Base-by-base conservation (phyloP, 2,888 invertebrate species). In the Drosophila paramelanica region DNA sequence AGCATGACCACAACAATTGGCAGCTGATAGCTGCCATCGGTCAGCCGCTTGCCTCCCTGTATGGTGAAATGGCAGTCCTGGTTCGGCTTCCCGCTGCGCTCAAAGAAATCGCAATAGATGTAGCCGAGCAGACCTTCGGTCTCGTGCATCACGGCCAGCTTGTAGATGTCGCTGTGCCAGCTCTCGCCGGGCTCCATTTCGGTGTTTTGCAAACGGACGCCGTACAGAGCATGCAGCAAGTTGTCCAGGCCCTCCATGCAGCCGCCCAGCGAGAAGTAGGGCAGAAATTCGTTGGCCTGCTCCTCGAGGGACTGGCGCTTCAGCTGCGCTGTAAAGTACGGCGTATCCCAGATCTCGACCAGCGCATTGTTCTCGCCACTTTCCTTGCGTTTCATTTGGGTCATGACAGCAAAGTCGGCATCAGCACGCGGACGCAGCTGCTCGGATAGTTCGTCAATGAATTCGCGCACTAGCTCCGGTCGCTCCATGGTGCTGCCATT, bases 21-120 rank as follows among this genome's bases (percentile, higher is more conserved):
- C 89, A 95, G 94, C 94, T 98, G 98, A 90, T 98, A 99, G 14
- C 94, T 93, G 2, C 97, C 97, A 90, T 97, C 96, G 0, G 95
- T 90, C 66, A 96, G 91, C 65, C 94, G 92, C 91, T 97, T 96
- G 6, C 99, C 99, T 10, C 99, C 99, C 90, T 96, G 96, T 79
- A 99, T 98, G 0, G 99, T 99, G 93, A 98, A 99, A 92, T 99
- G 99, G 89, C 99, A 99, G 92, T 99, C 99, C 93, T 98, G 98
- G 92, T 97, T 96, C 5, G 97, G 97, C 93, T 99, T 99, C n/a
- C 96, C 96, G 25, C 94, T 93, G 56, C 98, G 93, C 92, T 97
- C 97, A 91, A 97, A 99, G 89, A 99, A 96, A 93, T 99, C 99
- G 92, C 99, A 98, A 93, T 99, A 99, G 84, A 99, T 98, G 90